Base-by-base conservation (phyloP, 2,113 vertebrate species). In the Centrocercus urophasianus region DNA sequence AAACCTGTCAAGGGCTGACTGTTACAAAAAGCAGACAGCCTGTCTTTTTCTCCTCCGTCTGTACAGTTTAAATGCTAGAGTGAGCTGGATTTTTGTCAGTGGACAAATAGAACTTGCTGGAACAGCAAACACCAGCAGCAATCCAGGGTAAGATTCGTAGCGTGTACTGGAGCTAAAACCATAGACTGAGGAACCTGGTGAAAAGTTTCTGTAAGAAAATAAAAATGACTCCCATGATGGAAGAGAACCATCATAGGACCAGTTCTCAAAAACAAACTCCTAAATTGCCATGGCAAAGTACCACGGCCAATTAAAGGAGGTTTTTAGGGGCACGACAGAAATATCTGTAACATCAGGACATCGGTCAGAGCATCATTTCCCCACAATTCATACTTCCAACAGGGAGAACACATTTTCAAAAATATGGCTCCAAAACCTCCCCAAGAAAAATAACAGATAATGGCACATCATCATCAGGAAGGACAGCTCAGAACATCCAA, bases 1-100 rank as follows among this genome's bases (percentile, higher is more conserved):
- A 96, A 97, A 96, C 95, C 95, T 95, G 96, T 97, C 93, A 87
- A 77, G 83, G 15, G 90, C 95, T 89, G 78, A 56, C 25, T 65
- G 72, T 65, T 88, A 93, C 82, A 86, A 64, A 94, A 83, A 91
- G 74, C 83, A 91, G 93, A 91, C 48, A 76, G 76, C 77, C 79
- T 92, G 87, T 56, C 84, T 21, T 83, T 83, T 94, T 70, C 63
- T 86, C 24, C 76, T 90, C 69, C 69, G 90, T 27, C 83, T 61
- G 2, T 60, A 47, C 1, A 91, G 65, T 75, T 88, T 21, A 88
- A 81, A 90, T 65, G 72, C 61, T 57, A 83, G 47, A 73, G 50
- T 66, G 85, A 95, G 79, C 86, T 69, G 20, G 73, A 69, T 32
- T 60, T 28, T 20, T 83, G 88, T 83, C 52, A 54, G 38, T n/a